Percentiles rank a stretch among this genome's conserved stretches.
phyloP scores from a whole-genome alignment of 2,113 vertebrate genomes.

The Mobula birostris region DNA sequence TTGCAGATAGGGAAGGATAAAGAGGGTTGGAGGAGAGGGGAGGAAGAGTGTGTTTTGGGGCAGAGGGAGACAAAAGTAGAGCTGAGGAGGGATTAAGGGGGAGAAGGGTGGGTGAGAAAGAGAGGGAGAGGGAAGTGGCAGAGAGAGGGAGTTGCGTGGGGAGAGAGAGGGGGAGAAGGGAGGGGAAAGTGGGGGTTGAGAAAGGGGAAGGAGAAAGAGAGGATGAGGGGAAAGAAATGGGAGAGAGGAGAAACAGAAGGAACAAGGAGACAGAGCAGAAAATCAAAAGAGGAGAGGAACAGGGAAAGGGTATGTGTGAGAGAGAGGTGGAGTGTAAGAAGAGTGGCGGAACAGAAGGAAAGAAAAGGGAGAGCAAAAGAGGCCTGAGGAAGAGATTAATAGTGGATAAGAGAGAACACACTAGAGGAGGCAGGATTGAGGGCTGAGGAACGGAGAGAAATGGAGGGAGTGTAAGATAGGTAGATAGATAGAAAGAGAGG shows the following conservation, averaged over 20 bases:
- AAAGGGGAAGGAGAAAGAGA: neutral
- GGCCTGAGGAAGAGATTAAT: neutral
- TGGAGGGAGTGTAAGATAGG: neutral
- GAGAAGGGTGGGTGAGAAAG: neutral
- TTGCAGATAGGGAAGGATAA: neutral
- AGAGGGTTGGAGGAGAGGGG: neutral
- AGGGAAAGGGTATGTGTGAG: neutral
- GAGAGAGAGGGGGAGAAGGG: neutral
- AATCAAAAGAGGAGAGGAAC: neutral
- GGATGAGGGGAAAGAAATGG: neutral
- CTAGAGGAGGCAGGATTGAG: too few species aligned
- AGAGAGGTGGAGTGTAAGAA: neutral
- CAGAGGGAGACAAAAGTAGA: neutral
- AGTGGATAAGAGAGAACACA: too few species aligned
- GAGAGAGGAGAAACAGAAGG: neutral
- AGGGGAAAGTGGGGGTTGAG: neutral
- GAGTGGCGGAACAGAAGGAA: neutral
- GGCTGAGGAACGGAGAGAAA: too few species aligned
- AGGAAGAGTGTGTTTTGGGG: neutral
- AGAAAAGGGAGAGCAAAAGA: too few species aligned
- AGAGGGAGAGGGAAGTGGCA: neutral
- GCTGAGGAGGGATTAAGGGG: neutral
- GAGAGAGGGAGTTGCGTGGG: neutral
- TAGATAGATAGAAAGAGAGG: neutral
- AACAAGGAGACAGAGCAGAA: neutral